A percentile compares a stretch with the other conserved stretches of the same genome.
Evolutionary conservation across 2,113 vertebrate species (phyloP).

Genomic region (Psephotus haematonotus): DNA sequence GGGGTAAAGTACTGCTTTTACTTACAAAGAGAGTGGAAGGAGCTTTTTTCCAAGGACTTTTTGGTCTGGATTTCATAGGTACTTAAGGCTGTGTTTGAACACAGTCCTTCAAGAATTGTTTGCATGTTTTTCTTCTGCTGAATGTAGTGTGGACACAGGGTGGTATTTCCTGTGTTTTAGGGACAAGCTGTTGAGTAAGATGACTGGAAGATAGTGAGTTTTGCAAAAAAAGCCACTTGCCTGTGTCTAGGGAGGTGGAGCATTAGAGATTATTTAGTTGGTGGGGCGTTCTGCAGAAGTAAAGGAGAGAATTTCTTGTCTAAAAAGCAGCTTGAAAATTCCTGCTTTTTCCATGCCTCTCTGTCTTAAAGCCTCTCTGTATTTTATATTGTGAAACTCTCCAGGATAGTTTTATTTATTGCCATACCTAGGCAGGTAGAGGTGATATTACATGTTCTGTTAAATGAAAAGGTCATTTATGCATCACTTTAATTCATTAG

Average conservation of each 20-base stretch:
- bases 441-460: neutral
- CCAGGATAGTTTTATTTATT: neutral
- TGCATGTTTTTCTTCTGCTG: neutral
- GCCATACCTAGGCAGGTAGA: neutral
- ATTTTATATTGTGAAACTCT: neutral
- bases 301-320: neutral
- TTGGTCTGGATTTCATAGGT: neutral
- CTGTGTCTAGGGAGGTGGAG: neutral
- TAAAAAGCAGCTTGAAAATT: neutral
- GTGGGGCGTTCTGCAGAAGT: neutral
- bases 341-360: neutral
- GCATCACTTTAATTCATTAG: neutral
- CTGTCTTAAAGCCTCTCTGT: neutral
- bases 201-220: neutral
- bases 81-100: neutral
- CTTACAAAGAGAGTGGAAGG: neutral
- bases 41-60: neutral
- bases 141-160: neutral
- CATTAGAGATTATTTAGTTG: neutral
- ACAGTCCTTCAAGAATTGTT: neutral
- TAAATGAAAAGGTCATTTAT: neutral
- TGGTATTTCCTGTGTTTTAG: neutral
- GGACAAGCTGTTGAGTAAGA: neutral
- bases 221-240: neutral
- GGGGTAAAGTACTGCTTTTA: neutral